Conservation (phyloP, 2,797 vertebrate genomes). For the Merluccius polli region DNA sequence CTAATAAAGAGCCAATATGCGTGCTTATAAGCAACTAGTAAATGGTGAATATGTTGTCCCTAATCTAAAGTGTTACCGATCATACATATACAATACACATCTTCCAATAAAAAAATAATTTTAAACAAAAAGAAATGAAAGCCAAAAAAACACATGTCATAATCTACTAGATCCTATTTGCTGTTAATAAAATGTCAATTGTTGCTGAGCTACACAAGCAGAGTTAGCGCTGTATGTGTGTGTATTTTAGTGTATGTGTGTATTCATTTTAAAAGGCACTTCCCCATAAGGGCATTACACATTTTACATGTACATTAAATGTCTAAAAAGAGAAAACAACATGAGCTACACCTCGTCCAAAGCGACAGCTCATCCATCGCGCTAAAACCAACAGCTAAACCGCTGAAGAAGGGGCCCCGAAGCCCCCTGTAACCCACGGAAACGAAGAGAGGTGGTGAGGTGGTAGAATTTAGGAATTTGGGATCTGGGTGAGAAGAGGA, state of each 20-base stretch:
- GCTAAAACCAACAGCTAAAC: neutral
- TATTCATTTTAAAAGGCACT: neutral
- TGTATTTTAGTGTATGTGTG: neutral
- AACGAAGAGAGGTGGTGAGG: constrained; percentile 5
- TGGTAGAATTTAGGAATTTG: constrained; percentile 6
- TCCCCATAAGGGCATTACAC: neutral
- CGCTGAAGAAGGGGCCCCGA: neutral
- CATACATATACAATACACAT: neutral
- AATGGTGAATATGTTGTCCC: no score
- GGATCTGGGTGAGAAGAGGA: constrained; percentile 30
- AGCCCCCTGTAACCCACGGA: constrained; percentile 24
- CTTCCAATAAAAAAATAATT: neutral
- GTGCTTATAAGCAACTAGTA: no score
- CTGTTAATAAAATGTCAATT: neutral
- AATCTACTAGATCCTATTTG: neutral
- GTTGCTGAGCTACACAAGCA: neutral
- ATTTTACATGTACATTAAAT: neutral
- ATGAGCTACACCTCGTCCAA: neutral
- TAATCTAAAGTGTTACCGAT: no score
- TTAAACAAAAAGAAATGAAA: no score
- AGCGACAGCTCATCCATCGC: neutral
- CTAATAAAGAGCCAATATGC: no score
- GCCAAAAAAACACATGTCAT: no score
- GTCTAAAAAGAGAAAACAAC: neutral
- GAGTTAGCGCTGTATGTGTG: neutral